Percentiles rank a stretch among this genome's conserved stretches.
phyloP scores from a whole-genome alignment of 2,113 vertebrate genomes.

The Corvus moneduloides region DNA sequence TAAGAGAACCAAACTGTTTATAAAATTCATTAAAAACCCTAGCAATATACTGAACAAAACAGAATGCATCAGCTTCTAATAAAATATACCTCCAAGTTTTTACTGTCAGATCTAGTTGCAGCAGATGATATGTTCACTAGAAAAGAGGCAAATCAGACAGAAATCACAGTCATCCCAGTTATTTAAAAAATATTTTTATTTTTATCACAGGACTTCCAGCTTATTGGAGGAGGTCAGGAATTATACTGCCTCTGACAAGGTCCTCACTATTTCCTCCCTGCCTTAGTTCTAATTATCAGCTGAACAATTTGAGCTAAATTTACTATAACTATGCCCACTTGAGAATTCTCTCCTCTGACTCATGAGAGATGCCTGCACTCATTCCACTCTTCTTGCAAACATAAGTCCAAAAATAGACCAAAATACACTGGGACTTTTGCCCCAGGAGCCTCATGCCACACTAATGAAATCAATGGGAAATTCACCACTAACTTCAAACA shows the following conservation, averaged over 20 bases:
- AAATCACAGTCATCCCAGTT: not conserved
- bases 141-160: not conserved
- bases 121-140: not conserved
- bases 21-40: not conserved
- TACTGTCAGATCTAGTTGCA: not conserved
- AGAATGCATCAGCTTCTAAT: not conserved
- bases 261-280: not conserved
- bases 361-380: not conserved
- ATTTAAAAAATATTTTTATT: not conserved
- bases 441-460: not conserved
- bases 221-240: not conserved
- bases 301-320: not conserved
- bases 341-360: not conserved
- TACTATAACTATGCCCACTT: not conserved
- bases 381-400: not conserved
- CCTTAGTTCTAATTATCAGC: not conserved
- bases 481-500: not conserved
- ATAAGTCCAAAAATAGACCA: not conserved
- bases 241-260: not conserved
- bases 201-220: not conserved
- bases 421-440: not conserved
- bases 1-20: not conserved
- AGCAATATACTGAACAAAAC: not conserved
- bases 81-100: not conserved
- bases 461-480: conserved; percentile 7